Evolutionary conservation across 2,888 invertebrate species (phyloP).

Genomic region (Hypena proboscidalis): DNA sequence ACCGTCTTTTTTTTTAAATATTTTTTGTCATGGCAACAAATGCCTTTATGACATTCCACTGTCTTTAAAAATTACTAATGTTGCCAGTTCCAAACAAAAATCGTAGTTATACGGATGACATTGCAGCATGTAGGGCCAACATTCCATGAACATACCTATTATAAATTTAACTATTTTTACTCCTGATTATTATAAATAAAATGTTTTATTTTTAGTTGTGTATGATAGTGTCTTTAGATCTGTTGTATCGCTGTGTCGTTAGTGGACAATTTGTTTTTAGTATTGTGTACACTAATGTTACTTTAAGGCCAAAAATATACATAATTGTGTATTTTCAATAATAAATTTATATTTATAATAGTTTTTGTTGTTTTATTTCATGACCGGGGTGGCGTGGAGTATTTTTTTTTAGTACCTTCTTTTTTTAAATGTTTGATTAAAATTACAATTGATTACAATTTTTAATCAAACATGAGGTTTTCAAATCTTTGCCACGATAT

Average conservation of each 20-base stretch:
- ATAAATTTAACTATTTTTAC: conserved; percentile 65
- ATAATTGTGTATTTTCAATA: conserved; percentile 82
- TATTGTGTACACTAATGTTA: conserved; percentile 80
- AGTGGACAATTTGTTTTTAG: conserved; percentile 71
- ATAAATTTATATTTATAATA: conserved; percentile 78
- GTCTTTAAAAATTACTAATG: conserved; percentile 7
- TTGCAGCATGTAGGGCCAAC: conserved; percentile 70
- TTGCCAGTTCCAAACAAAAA: conserved; percentile 34
- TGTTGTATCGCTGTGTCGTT: conserved; percentile 79
- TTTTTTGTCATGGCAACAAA: too few species aligned
- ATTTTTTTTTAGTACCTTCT: too few species aligned
- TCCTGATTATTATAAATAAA: conserved; percentile 45
- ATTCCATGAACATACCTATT: conserved; percentile 68
- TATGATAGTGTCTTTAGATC: conserved; percentile 69
- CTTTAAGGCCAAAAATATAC: conserved; percentile 83
- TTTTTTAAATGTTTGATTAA: too few species aligned
- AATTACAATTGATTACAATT: too few species aligned
- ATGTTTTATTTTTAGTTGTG: conserved; percentile 59
- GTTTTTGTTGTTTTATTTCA: conserved; percentile 40
- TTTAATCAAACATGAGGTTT: too few species aligned
- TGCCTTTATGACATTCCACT: background rate
- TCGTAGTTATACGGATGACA: conserved; percentile 62
- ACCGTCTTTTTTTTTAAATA: too few species aligned
- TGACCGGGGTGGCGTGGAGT: too few species aligned
- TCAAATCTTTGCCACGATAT: too few species aligned